Evolutionary conservation across 2,797 vertebrate genomes (phyloP), one percentile per base, ranked within the genome.

Genomic region (Hypotaenidia okinawae): DNA sequence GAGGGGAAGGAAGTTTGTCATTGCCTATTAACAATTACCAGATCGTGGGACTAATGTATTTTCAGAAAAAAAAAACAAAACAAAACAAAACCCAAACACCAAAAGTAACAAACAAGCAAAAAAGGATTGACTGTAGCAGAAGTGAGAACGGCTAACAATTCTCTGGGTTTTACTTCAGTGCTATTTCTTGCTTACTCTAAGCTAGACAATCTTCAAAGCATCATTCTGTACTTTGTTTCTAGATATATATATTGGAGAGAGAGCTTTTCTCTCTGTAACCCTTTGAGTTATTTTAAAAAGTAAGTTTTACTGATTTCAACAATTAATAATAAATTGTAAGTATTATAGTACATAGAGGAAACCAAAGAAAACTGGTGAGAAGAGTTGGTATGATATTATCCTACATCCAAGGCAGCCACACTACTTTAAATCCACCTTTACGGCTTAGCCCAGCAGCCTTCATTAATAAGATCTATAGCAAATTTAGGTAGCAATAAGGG

Each of bases 1-100:
- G 67, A 74, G 68, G 45, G 86, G 87, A 78, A 88, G 89, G 87
- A 95, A 93, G 43, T 86, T 75, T 85, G 61, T 80, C 82, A 77
- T 8, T 70, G 28, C 21, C 4, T 25, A 12, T 51, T 57, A 49
- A 52, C 49, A 87, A 41, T 70, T 63, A 70, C 28, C 25, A 70
- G n/a, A 49, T 67, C 43, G 74, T 45, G 52, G 14, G 57, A 74
- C 64, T 67, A 23, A 52, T 5, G 3, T 51, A 62, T 88, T 81
- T 94, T 66, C 59, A 73, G 39, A n/a, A 22, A n/a, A 22, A 41
- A 49, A 24, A 27, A 25, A 25, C 9, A 27, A 15, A 51, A 27
- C 14, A 51, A 51, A 52, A 52, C 25, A 41, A 22, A 47, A 47
- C 19, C 22, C 19, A 47, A 47, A 47, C 19, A 21, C 47, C 47